Base-by-base conservation (phyloP, 2,113 vertebrate genomes). In the Neofelis nebulosa region DNA sequence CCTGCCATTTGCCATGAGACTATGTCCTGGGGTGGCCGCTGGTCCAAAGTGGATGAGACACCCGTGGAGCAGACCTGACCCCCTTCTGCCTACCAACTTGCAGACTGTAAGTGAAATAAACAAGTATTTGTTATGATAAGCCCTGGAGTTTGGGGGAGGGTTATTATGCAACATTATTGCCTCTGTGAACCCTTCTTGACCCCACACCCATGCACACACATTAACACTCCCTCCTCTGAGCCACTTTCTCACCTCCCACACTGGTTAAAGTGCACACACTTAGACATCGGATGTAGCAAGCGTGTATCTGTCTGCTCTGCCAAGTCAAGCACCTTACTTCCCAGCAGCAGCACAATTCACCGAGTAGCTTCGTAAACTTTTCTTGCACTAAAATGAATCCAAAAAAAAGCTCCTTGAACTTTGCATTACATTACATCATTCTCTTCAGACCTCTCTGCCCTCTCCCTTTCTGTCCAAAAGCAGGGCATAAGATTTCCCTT, bases 221-320 rank as follows among this genome's bases (percentile, higher is more conserved):
- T 33, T 25, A 33, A 13, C 13, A 25, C 36, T 57, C 8, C 18
- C 78, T 48, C 23, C 15, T 57, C 19, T 71, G 65, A 78, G 3
- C 57, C 80, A 83, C 31, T 50, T 18, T 55, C 48, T 68, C 27
- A 41, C 4, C 18, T 91, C 63, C 21, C 18, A 25, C 45, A 38
- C 78, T 21, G 5, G 12, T 9, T 15, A 21, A 12, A 33, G 18
- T 3, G n/a, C n/a, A 57, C 48, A 45, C 4, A 9, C 36, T 33
- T 27, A 50, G 19, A 25, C 61, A 27, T 2, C 1, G 3, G 18
- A 27, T 21, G 29, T 7, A 33, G 31, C 6, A 18, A 25, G 21
- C 0, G 4, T 3, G 9, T 0, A 8, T 31, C 41, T 1, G 4
- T 25, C 41, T 14, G 21, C 21, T 45, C 25, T 52, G 1, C 45